These are phyloP conservation scores for Nipponia nippon DNA, from an alignment of 2,113 vertebrate genomes.

Conservation along the genomic window DNA sequence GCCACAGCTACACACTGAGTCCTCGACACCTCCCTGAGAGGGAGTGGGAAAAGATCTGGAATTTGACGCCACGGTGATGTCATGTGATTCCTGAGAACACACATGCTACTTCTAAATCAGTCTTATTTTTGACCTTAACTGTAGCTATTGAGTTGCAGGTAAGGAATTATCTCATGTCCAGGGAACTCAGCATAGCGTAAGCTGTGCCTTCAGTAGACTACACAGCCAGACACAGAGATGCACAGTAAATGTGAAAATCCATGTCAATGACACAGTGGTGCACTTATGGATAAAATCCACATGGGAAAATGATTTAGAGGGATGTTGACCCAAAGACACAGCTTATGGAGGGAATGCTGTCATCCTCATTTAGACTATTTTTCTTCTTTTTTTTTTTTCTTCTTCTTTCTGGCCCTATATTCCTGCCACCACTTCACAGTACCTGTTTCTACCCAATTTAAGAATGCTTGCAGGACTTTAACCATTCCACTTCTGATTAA, in stretches of 20 bases:
- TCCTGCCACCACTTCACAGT: neutral
- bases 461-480: neutral
- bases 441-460: neutral
- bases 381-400: neutral
- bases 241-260: neutral
- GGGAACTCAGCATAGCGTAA: neutral
- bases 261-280: neutral
- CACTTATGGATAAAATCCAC: neutral
- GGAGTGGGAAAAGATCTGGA: neutral
- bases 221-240: neutral
- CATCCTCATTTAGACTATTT: neutral
- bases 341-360: neutral
- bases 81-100: neutral
- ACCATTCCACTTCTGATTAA: neutral
- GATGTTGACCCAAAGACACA: neutral
- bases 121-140: neutral
- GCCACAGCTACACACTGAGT: neutral
- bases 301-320: neutral
- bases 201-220: neutral
- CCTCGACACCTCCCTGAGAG: neutral
- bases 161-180: neutral
- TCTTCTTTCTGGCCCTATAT: neutral
- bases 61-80: neutral
- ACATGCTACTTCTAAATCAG: neutral
- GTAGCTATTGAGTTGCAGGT: neutral